A percentile compares a stretch with the other conserved stretches of the same genome.
Evolutionary conservation across 92 coral and sea anemone genomes (phyloP).

Genomic region (Phenganax subtilis): DNA sequence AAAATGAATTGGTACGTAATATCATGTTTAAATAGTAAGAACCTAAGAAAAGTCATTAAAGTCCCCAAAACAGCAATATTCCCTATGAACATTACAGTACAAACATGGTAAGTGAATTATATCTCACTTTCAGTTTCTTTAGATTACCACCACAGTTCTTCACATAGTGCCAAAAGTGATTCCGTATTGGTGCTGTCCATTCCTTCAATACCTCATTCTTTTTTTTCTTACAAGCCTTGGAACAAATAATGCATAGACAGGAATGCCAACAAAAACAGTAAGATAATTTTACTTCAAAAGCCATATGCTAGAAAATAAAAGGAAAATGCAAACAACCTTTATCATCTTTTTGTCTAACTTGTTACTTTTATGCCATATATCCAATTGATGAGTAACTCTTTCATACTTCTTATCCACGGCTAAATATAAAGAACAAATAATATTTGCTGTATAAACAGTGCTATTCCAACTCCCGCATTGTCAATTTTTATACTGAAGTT

Average conservation of each 20-base stretch:
- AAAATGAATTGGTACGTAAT: too few species aligned
- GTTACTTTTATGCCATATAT: conserved; percentile 43
- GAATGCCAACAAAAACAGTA: not conserved
- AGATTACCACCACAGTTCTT: conserved; percentile 29
- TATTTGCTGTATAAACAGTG: not conserved
- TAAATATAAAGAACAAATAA: conserved; percentile 5
- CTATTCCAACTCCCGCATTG: too few species aligned
- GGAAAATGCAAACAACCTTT: conserved; percentile 8
- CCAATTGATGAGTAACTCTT: conserved; percentile 34
- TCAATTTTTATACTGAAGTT: too few species aligned
- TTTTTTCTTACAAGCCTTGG: conserved; percentile 30
- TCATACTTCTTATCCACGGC: conserved; percentile 38
- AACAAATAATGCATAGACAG: not conserved
- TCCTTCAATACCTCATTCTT: conserved; percentile 24
- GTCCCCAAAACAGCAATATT: too few species aligned
- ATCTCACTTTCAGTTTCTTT: conserved; percentile 27
- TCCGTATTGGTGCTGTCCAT: conserved; percentile 30
- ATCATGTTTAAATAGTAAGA: too few species aligned
- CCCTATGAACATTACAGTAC: too few species aligned
- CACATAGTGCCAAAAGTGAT: conserved; percentile 43
- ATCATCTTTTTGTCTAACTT: conserved; percentile 39
- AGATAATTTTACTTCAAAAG: too few species aligned
- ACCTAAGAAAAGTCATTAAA: too few species aligned
- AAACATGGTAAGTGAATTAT: too few species aligned
- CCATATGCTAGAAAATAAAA: not conserved